Evolutionary conservation across 2,797 vertebrate genomes (phyloP), one percentile per base, ranked within the genome.

Genomic region (Prunella strophiata): DNA sequence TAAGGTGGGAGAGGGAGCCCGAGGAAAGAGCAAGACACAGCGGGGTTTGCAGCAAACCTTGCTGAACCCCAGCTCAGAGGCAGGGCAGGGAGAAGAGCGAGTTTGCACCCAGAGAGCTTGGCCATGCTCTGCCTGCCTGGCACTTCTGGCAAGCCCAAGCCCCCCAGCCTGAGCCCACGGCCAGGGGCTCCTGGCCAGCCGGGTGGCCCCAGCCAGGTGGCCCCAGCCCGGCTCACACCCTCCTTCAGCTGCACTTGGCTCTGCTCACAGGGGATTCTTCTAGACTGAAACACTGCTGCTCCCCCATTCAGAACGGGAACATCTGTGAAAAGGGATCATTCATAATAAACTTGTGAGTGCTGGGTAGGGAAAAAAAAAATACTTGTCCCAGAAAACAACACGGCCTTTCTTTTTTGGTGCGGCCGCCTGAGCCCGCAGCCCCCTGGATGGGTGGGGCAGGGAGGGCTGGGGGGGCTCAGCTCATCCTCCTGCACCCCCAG

Each of bases 281-380:
- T 34, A 26, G 26, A 11, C 14, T 20, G 23, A 42, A 89, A 14
- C 2, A 1, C 71, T 29, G 51, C 7, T 73, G 66, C 45, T 76
- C 32, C 59, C 51, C 71, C 30, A 12, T 73, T 92, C 43, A 40
- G n/a, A 79, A 25, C 0, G 1, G 63, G 50, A 85, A n/a, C 48
- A 52, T 38, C 26, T 19, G n/a, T 80, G 68, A 95, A 95, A 93
- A 92, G 57, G 32, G 18, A 43, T 66, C 67, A 81, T 73, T 91
- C 77, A 85, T 5, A 20, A 74, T 13, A 38, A 83, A 74, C 48
- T 75, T 42, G 42, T 7, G 59, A 91, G 88, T 2, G 57, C 50
- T 1, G 48, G 62, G 19, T 10, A 57, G 74, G 4, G 5, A 6
- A 21, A 4, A 29, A 30, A 62, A 58, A 57, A 29, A 6, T 5